Evolutionary conservation across 2,113 vertebrate genomes (phyloP).

Genomic region (Pachypanchax playfairii): DNA sequence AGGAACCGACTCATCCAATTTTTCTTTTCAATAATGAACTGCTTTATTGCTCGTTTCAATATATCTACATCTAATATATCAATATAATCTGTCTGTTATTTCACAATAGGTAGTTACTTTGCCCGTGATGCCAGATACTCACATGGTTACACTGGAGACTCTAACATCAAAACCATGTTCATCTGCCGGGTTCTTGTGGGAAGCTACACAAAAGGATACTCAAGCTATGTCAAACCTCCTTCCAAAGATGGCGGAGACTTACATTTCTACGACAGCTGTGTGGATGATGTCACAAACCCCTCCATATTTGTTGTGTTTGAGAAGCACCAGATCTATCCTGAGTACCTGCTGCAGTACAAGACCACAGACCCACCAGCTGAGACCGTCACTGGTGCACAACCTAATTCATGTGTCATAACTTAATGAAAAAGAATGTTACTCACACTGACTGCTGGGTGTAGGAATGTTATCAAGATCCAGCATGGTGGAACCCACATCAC

Average conservation of each 20-base stretch:
- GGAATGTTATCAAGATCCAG: no score
- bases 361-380: no score
- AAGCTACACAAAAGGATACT: constrained; percentile 78
- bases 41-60: neutral
- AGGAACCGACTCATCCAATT: no score
- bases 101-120: constrained; percentile 90
- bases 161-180: constrained; percentile 80
- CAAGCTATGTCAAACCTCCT: constrained; percentile 81
- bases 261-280: constrained; percentile 89
- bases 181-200: constrained; percentile 89
- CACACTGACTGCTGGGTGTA: no score
- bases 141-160: constrained; percentile 71
- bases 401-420: no score
- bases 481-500: no score
- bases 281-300: constrained; percentile 80
- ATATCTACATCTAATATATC: neutral
- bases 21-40: no score
- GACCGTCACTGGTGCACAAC: no score
- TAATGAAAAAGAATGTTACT: no score
- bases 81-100: constrained; percentile 14
- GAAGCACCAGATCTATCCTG: constrained; percentile 90
- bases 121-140: constrained; percentile 89
- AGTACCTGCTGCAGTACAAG: constrained; percentile 88
- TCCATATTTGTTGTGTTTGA: constrained; percentile 94
- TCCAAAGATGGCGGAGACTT: constrained; percentile 72